These are phyloP conservation scores for Pemphigus obesinymphae DNA, from an alignment of 1,140 invertebrate species.

Conservation along the genomic window DNA sequence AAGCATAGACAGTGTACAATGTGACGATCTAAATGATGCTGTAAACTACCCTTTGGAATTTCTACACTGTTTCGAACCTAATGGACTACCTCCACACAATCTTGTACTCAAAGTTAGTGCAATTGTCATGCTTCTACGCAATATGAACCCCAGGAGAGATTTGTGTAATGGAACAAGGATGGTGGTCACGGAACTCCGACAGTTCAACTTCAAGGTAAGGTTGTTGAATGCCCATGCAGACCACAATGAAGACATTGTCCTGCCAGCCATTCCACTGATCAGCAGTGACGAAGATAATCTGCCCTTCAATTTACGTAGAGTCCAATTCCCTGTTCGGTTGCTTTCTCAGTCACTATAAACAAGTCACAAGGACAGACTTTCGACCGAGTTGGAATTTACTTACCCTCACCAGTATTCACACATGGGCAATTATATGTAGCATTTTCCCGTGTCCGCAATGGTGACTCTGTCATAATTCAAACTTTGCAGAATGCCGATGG, in stretches of 20 bases:
- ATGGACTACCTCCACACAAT: no score
- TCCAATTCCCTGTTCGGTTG: no score
- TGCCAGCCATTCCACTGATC: background rate
- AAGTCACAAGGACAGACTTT: slow-evolving; percentile 49
- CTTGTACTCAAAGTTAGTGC: slow-evolving; percentile 47
- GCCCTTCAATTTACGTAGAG: background rate
- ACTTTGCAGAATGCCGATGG: no score
- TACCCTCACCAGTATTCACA: slow-evolving; percentile 47
- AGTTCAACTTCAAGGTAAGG: background rate
- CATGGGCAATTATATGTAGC: slow-evolving; percentile 50
- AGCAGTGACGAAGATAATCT: background rate
- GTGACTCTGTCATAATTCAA: background rate
- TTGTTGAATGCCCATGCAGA: background rate
- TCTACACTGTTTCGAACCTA: no score
- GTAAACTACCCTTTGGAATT: background rate
- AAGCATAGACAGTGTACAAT: no score
- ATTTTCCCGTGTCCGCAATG: background rate
- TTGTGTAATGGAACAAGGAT: slow-evolving; percentile 53
- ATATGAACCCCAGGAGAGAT: slow-evolving; percentile 47
- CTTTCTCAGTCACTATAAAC: slow-evolving; percentile 53
- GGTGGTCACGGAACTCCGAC: slow-evolving; percentile 19
- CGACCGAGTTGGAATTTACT: slow-evolving; percentile 43
- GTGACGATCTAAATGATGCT: background rate
- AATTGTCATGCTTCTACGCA: slow-evolving; percentile 47
- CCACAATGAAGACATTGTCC: background rate